A percentile compares a stretch with the other conserved stretches of the same genome.
Conservation (phyloP, 1,140 invertebrate species). For the Pogonognathellus flavescens region DNA sequence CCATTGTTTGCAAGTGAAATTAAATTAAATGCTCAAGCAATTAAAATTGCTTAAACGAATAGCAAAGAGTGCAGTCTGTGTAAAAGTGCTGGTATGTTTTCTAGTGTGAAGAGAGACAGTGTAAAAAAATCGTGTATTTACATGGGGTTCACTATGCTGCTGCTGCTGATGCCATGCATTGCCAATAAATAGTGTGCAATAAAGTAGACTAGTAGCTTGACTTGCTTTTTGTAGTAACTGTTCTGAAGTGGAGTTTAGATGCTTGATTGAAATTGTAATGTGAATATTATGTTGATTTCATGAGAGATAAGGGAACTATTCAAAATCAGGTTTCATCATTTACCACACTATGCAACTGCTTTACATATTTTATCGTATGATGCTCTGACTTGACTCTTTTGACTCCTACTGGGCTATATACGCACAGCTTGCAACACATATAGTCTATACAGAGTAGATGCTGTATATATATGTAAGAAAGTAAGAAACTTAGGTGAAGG, state of each 20-base stretch:
- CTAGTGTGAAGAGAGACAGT: too few species aligned
- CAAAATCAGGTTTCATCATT: conserved; percentile 27
- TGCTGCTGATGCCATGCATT: neutral
- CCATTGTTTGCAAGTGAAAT: conserved; percentile 32
- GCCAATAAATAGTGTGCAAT: neutral
- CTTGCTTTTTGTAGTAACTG: neutral
- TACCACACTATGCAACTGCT: neutral
- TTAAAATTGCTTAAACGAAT: conserved; percentile 11
- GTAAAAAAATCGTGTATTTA: neutral
- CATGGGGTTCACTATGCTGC: neutral
- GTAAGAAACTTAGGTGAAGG: too few species aligned
- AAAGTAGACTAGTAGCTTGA: conserved; percentile 12
- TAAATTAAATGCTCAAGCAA: conserved; percentile 26
- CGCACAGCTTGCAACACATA: too few species aligned
- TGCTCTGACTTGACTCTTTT: too few species aligned
- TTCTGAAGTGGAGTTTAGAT: neutral
- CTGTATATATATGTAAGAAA: too few species aligned
- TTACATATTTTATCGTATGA: too few species aligned
- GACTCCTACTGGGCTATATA: too few species aligned
- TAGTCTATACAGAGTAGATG: too few species aligned
- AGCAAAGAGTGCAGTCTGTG: neutral
- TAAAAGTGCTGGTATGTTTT: neutral
- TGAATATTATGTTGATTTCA: conserved; percentile 44
- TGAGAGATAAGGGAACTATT: conserved; percentile 28
- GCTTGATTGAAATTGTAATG: conserved; percentile 34